Evolutionary conservation across 92 coral and sea anemone species (phyloP).

Genomic region (Virgularia gustaviana): DNA sequence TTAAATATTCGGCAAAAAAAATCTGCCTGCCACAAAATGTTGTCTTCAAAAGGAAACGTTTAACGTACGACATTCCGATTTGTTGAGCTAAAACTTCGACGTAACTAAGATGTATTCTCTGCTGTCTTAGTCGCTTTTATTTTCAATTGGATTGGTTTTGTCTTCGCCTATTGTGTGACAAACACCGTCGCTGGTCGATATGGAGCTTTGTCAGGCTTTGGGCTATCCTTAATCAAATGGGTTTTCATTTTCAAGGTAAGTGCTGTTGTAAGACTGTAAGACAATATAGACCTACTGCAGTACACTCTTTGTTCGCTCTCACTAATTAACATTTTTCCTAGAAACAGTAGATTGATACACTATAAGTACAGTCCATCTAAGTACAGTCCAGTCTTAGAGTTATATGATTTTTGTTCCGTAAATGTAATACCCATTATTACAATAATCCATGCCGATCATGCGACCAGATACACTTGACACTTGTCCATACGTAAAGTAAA

Average conservation of each 20-base stretch:
- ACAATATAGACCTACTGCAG: not conserved
- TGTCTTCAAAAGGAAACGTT: too few relatives aligned
- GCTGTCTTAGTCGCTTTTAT: conserved; percentile 67
- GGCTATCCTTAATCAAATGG: conserved; percentile 93
- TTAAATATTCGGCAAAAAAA: too few relatives aligned
- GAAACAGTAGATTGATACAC: not conserved
- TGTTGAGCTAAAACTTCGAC: too few relatives aligned
- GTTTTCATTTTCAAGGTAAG: conserved; percentile 82
- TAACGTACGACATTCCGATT: too few relatives aligned
- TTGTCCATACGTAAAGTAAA: too few relatives aligned
- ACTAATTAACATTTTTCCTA: not conserved
- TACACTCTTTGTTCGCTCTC: not conserved
- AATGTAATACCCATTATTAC: too few relatives aligned
- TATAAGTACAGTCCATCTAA: too few relatives aligned
- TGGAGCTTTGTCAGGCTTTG: conserved; percentile 97
- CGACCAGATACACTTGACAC: too few relatives aligned
- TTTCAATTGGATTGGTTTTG: conserved; percentile 98
- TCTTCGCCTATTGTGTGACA: conserved; percentile 94
- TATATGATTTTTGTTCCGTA: too few relatives aligned
- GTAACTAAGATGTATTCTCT: not conserved
- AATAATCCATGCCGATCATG: too few relatives aligned
- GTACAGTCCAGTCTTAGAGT: too few relatives aligned
- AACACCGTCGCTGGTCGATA: conserved; percentile 84
- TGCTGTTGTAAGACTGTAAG: not conserved
- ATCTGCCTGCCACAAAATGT: too few relatives aligned